Conservation (phyloP, 2,113 vertebrate species). For the Mastomys coucha region DNA sequence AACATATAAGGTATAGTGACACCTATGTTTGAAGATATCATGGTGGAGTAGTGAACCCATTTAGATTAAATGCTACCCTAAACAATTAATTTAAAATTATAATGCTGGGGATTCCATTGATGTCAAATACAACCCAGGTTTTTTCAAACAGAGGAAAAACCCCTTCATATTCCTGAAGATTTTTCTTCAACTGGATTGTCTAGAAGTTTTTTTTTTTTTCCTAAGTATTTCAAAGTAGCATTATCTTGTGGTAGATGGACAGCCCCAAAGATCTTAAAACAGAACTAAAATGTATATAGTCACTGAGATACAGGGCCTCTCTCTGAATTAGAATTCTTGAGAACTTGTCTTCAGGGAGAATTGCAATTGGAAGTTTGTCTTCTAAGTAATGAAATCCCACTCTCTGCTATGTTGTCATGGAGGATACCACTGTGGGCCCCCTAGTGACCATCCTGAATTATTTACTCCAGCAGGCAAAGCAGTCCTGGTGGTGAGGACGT, state of each 20-base stretch:
- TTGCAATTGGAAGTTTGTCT: slow-evolving; percentile 22
- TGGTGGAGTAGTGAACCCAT: background rate
- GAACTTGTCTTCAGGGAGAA: background rate
- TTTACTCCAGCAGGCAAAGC: background rate
- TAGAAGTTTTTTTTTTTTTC: background rate
- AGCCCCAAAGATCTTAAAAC: background rate
- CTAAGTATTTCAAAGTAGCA: background rate
- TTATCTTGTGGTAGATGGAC: background rate
- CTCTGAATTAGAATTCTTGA: background rate
- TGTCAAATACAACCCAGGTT: background rate
- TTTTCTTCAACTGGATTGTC: background rate
- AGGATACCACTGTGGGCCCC: accelerated
- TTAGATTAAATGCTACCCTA: background rate
- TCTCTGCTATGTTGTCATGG: background rate
- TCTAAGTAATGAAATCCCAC: slow-evolving; percentile 20
- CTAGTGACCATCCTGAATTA: background rate
- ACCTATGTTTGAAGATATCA: background rate
- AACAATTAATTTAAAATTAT: background rate
- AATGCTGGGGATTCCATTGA: no score
- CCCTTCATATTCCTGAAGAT: background rate
- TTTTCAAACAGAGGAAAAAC: background rate
- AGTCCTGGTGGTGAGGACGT: no score
- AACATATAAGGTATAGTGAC: background rate
- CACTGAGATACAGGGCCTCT: background rate
- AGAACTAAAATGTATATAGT: background rate